Conservation (phyloP, 2,797 vertebrate genomes). For the Perodicticus potto region DNA sequence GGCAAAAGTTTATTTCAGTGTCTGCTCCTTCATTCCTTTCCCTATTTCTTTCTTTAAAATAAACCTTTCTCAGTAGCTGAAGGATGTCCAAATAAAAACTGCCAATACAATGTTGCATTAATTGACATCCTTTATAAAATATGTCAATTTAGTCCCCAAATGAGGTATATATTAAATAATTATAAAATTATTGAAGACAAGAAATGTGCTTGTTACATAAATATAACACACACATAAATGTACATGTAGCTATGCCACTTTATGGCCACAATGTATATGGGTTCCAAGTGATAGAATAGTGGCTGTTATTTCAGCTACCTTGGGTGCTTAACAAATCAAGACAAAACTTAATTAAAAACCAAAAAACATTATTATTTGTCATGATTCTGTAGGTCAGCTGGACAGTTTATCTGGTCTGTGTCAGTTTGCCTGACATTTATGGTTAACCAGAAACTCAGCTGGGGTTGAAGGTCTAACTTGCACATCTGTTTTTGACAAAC, state of each 20-base stretch:
- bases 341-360: background rate
- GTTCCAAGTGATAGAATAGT: background rate
- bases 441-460: background rate
- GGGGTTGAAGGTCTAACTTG: background rate
- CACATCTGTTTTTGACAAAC: background rate
- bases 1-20: constrained; percentile 65
- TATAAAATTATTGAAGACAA: background rate
- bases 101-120: constrained; percentile 5
- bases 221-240: background rate
- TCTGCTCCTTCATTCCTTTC: constrained; percentile 36
- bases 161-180: background rate
- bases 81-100: constrained; percentile 59
- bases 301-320: background rate
- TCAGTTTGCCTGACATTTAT: background rate
- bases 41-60: background rate
- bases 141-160: background rate
- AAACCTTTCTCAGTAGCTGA: constrained; percentile 1
- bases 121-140: background rate
- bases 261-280: background rate
- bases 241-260: background rate
- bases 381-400: background rate
- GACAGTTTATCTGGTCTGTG: background rate
- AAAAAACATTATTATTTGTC: background rate
- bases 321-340: background rate
- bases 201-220: background rate